Conservation (phyloP, 2,113 vertebrate species). For the Ochotona princeps region DNA sequence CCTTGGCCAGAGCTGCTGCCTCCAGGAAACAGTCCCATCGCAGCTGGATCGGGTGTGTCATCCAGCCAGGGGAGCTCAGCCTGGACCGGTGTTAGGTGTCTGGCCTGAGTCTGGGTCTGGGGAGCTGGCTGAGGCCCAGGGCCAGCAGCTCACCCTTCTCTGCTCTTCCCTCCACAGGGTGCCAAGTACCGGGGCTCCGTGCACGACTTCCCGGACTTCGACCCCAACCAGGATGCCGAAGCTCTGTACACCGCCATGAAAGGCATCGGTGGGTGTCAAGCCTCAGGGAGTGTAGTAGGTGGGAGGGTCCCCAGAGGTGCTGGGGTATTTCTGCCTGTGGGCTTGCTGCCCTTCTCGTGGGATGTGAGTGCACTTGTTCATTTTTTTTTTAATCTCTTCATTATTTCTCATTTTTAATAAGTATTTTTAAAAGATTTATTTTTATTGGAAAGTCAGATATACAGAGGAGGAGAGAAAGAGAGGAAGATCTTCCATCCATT, state of each 20-base stretch:
- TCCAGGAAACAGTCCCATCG: background rate
- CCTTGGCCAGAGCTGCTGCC: background rate
- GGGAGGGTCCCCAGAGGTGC: background rate
- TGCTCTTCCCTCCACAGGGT: conserved; percentile 82
- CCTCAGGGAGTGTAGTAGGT: accelerated
- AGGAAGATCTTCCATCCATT: too few relatives aligned
- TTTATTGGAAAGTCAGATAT: too few relatives aligned
- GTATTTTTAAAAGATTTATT: too few relatives aligned
- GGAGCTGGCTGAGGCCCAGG: background rate
- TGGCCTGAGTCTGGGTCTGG: background rate
- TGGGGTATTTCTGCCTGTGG: too few relatives aligned
- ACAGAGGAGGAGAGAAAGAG: too few relatives aligned
- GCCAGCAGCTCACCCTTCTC: conserved; percentile 14
- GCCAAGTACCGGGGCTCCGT: conserved; percentile 91
- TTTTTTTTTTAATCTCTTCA: too few relatives aligned
- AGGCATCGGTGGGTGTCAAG: conserved; percentile 91
- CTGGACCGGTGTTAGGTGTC: background rate
- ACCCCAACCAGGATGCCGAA: conserved; percentile 92
- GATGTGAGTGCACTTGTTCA: background rate
- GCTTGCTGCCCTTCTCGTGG: too few relatives aligned
- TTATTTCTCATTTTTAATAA: background rate
- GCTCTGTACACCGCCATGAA: conserved; percentile 96
- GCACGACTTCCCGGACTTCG: conserved; percentile 89
- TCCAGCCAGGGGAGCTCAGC: background rate
- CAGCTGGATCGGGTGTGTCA: background rate